These are phyloP conservation scores for Tromatobia lineatoria DNA, from an alignment of 2,888 invertebrate genomes.

Conservation along the genomic window DNA sequence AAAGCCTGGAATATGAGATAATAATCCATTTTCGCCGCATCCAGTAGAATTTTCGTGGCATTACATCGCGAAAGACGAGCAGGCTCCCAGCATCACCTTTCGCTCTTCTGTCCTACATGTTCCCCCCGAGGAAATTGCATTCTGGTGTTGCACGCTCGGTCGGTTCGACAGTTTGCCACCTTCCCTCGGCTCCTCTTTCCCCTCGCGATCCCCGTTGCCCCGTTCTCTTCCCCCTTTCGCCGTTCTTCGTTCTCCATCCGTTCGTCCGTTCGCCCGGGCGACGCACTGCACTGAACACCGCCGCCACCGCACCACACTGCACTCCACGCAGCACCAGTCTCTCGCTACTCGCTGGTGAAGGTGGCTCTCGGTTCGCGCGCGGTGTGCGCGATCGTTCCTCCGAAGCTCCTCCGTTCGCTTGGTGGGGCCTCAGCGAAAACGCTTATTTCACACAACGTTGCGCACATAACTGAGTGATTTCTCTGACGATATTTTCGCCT, in stretches of 20 bases:
- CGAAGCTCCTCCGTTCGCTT: background rate
- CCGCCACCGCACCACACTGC: conserved; percentile 65
- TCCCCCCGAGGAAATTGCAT: conserved; percentile 54
- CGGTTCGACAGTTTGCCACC: conserved; percentile 73
- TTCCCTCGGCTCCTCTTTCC: conserved; percentile 63
- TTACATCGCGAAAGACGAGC: background rate
- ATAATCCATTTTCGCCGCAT: background rate
- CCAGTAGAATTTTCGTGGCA: background rate
- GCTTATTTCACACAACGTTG: background rate
- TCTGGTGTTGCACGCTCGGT: conserved; percentile 64
- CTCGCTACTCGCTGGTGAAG: conserved; percentile 63
- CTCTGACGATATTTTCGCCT: background rate
- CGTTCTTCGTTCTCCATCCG: conserved; percentile 59
- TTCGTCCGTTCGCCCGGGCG: conserved; percentile 71
- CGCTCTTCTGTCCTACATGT: background rate
- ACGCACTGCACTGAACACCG: conserved; percentile 70
- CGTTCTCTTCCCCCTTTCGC: conserved; percentile 42
- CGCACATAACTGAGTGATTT: background rate
- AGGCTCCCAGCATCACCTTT: conserved; percentile 62
- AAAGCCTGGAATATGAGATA: too few relatives aligned
- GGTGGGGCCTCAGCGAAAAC: background rate
- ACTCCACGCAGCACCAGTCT: conserved; percentile 71
- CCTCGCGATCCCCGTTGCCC: conserved; percentile 18
- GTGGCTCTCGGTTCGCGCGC: conserved; percentile 29
- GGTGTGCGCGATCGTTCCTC: conserved; percentile 13